Evolutionary conservation across 2,888 invertebrate species (phyloP), one percentile per base, ranked within the genome.

Genomic region (Sussaba pulchella): DNA sequence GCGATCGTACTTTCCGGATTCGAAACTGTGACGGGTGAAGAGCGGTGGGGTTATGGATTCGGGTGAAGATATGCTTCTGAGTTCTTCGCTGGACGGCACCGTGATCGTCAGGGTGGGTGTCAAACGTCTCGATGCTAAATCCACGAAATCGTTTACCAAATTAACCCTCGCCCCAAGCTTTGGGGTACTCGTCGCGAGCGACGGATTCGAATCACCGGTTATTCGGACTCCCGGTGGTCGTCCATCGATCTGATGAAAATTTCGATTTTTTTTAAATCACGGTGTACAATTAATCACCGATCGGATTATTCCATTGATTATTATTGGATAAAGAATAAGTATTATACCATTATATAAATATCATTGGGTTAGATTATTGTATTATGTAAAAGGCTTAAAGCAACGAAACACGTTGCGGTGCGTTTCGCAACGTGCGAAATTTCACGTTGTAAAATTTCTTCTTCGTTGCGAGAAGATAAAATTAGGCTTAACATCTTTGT

Each of bases 61-160:
- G 91, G 94, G 61, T 0, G 91, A 88, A 1, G 89, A 88, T 14
- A 87, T 73, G 17, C 82, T 83, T 31, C 88, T 93, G 63, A 94
- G 89, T 85, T 95, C 94, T 78, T 95, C 95, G 67, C 94, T 94
- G 0, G 95, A 94, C 0, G 95, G 95, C 89, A 95, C 93, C 0
- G 95, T 94, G 19, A 95, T 91, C 0, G 94, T 95, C 77, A 95
- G 86, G 0, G 92, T 94, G 2, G 93, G 93, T 0, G 91, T 90
- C n/a, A 89, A 87, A 39, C 90, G 89, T 47, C 88, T 89, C 26
- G 87, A 47, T 2, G 85, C 74, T 14, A 80, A 73, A 76, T 87
- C 87, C 4, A 83, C 76, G n/a, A 74, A 76, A 41, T 86, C 86
- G 0, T 83, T 83, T 2, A 73, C 1, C 17, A 45, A 41, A n/a